A percentile compares a stretch with the other conserved stretches of the same genome.
phyloP scores from a whole-genome alignment of 2,113 vertebrate genomes.

The Alethe castanea region DNA sequence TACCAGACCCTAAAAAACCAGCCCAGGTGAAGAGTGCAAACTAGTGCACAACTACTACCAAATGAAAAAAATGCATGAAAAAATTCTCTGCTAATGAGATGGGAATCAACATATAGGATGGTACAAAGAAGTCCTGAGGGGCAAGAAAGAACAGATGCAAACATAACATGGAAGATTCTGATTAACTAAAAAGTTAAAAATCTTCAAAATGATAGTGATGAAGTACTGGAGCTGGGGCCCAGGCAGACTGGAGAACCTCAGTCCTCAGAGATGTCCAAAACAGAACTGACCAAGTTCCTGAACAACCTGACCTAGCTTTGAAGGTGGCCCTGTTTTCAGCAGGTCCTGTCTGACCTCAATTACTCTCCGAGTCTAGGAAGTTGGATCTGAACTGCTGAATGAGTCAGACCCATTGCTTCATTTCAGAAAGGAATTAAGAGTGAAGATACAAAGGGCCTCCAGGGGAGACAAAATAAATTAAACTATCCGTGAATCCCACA shows the following conservation, averaged over 20 bases:
- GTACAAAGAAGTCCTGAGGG: not conserved
- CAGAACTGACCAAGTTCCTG: not conserved
- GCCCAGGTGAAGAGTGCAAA: not conserved
- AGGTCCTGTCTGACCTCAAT: not conserved
- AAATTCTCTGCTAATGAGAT: not conserved
- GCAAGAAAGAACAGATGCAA: not conserved
- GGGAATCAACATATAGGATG: not conserved
- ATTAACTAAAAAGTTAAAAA: not conserved
- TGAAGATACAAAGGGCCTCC: not conserved
- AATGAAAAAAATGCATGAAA: not conserved
- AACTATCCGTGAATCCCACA: not conserved
- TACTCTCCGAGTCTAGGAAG: not conserved
- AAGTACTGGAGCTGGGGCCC: not conserved
- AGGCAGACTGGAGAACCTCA: not conserved
- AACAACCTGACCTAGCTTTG: not conserved
- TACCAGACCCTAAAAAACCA: not conserved
- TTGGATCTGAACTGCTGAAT: not conserved
- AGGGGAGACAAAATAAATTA: not conserved
- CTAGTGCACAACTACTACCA: not conserved
- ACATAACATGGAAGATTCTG: not conserved
- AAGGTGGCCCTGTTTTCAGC: not conserved
- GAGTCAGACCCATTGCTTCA: not conserved
- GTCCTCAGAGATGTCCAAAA: not conserved
- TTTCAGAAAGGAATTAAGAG: not conserved
- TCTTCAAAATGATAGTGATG: not conserved